A percentile compares a stretch with the other conserved stretches of the same genome.
These are phyloP conservation scores for Alethe castanea DNA, from an alignment of 2,113 vertebrate genomes.

Conservation along the genomic window DNA sequence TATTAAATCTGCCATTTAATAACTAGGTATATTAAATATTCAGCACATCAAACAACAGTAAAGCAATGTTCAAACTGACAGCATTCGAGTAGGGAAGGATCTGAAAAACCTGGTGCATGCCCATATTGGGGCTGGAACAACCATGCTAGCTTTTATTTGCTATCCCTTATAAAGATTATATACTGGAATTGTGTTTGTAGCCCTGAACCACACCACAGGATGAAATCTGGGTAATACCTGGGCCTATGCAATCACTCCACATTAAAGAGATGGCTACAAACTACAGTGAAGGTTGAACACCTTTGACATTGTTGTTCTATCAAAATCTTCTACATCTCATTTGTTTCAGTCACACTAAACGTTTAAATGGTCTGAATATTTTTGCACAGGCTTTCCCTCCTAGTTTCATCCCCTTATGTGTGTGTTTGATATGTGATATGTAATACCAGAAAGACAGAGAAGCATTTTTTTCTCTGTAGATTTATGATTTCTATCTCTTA, in stretches of 20 bases:
- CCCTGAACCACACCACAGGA: accelerated
- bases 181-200: background rate
- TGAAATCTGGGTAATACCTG: background rate
- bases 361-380: background rate
- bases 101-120: background rate
- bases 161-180: background rate
- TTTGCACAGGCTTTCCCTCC: background rate
- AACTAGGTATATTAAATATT: background rate
- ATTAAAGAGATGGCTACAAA: background rate
- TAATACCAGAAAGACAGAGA: background rate
- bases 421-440: background rate
- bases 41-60: background rate
- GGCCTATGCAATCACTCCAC: too few species aligned
- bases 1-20: background rate
- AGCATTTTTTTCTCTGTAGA: background rate
- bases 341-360: background rate
- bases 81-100: background rate
- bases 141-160: background rate
- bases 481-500: background rate
- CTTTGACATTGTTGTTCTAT: background rate
- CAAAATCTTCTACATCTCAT: background rate
- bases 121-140: background rate
- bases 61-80: background rate
- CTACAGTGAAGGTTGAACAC: background rate
- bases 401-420: background rate